These are phyloP conservation scores for Drosophila nigromelanica DNA, from an alignment of 1,140 invertebrate species.

Conservation along the genomic window DNA sequence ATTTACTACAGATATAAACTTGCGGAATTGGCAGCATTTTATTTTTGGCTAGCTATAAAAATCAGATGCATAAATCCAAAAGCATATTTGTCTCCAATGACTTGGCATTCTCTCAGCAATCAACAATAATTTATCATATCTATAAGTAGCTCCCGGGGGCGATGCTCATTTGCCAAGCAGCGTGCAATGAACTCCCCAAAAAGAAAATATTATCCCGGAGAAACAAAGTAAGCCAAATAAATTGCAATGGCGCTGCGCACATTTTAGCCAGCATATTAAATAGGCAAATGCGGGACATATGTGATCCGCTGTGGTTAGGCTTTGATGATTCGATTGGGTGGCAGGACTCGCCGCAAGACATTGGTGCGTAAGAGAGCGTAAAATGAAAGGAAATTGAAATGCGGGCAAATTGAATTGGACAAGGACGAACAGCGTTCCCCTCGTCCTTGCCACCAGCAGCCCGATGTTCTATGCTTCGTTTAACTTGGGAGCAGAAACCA, in stretches of 20 bases:
- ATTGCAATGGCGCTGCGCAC: slow-evolving; percentile 14
- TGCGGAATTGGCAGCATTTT: slow-evolving; percentile 20
- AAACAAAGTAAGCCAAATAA: slow-evolving; percentile 30
- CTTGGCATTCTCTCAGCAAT: slow-evolving; percentile 33
- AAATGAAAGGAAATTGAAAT: slow-evolving; percentile 82
- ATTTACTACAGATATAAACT: slow-evolving; percentile 53
- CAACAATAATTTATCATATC: slow-evolving; percentile 51
- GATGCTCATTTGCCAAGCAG: slow-evolving; percentile 28
- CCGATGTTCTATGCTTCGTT: slow-evolving; percentile 64
- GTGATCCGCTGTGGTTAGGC: slow-evolving; percentile 54
- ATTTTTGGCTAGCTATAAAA: slow-evolving; percentile 32
- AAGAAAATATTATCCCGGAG: background rate
- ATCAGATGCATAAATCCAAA: slow-evolving; percentile 44
- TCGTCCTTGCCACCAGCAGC: slow-evolving; percentile 5
- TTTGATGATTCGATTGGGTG: slow-evolving; percentile 67
- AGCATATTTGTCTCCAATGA: slow-evolving; percentile 33
- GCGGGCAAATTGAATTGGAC: slow-evolving; percentile 72
- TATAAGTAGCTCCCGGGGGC: slow-evolving; percentile 33
- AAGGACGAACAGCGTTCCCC: slow-evolving; percentile 7
- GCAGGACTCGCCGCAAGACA: slow-evolving; percentile 36
- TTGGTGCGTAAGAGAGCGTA: slow-evolving; percentile 72
- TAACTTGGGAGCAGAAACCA: slow-evolving; percentile 41
- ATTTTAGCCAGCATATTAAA: slow-evolving; percentile 14
- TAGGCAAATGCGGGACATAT: slow-evolving; percentile 35
- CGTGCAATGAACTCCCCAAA: slow-evolving; percentile 43